Evolutionary conservation across 2,113 vertebrate species (phyloP), one percentile per base, ranked within the genome.

Genomic region (Gnathonemus longibarbis): DNA sequence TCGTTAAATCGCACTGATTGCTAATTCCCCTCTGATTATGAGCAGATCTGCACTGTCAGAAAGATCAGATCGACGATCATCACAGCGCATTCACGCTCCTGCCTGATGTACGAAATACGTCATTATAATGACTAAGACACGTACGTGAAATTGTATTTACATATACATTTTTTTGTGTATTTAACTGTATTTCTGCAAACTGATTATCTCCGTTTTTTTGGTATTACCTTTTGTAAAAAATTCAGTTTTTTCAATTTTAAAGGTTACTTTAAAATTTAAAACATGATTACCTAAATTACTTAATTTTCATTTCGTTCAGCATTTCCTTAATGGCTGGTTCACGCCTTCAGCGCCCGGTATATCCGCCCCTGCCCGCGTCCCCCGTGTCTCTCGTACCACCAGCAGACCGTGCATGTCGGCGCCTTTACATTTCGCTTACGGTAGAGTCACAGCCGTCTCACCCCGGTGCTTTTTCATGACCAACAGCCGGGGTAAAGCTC

Each of bases 1-100:
- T 85, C 21, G 19, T 85, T 27, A 85, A 48, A 49, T 49, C 48
- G 45, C 84, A 86, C 84, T 86, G 84, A 86, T 86, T 86, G 84
- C 84, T 49, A 86, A 27, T 48, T 86, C n/a, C 24, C 21, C 45
- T 86, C 50, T 86, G 42, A 49, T 50, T 48, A 27, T 27, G 84
- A 49, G 84, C 24, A 86, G 46, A 49, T 86, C 27, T 86, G 84
- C 45, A 48, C 84, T 19, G 17, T 85, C 42, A 48, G 17, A 85
- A n/a, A 48, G 24, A 86, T 86, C 45, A 31, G 45, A 48, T n/a
- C 48, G 24, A 11, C 8, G n/a, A 21, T 50, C 45, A 85, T 85
- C 45, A n/a, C 15, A 49, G 24, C 1, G 9, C 17, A 50, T 13
- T 49, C 24, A 86, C 24, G 6, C 84, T 27, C 24, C 83, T 8